phyloP scores from a whole-genome alignment of 2,797 vertebrate species.

The Halcyon leucocephala region DNA sequence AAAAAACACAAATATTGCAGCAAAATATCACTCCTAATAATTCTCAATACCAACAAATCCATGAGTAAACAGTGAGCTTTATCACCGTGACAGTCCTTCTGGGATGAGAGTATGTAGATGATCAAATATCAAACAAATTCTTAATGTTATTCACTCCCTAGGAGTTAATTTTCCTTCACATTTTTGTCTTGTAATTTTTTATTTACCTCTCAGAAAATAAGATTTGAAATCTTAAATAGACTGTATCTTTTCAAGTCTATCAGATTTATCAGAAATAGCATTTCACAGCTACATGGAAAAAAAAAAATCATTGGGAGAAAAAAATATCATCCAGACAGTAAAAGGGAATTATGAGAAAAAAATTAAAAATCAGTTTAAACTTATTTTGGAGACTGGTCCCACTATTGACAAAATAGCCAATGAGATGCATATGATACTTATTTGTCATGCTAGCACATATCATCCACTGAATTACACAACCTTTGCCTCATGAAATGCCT shows the following conservation, averaged over 20 bases:
- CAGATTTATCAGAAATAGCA: background rate
- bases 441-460: background rate
- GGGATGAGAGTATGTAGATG: background rate
- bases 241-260: background rate
- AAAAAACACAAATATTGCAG: background rate
- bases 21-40: background rate
- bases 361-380: fast-evolving
- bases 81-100: background rate
- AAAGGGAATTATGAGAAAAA: background rate
- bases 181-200: background rate
- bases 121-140: background rate
- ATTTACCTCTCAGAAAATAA: background rate
- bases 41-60: background rate
- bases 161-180: background rate
- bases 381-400: background rate
- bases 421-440: background rate
- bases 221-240: background rate
- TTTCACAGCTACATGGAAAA: background rate
- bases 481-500: background rate
- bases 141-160: background rate
- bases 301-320: background rate
- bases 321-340: background rate
- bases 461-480: background rate
- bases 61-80: background rate
- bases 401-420: background rate